These are phyloP conservation scores for Temnothorax nylanderi DNA, from an alignment of 1,140 invertebrate genomes.

Conservation along the genomic window DNA sequence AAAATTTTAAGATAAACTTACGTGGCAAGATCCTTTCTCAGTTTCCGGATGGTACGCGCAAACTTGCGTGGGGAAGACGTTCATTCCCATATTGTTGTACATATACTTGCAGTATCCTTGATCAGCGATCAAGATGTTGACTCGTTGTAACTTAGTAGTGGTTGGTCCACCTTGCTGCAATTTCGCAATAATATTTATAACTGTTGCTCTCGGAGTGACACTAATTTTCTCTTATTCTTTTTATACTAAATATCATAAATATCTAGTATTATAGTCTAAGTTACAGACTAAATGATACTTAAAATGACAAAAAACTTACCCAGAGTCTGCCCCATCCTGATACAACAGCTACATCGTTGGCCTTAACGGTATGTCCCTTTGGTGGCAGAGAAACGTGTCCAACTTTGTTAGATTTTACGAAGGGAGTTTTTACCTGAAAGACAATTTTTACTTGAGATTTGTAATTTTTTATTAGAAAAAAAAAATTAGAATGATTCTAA, in stretches of 20 bases:
- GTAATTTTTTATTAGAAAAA: not conserved
- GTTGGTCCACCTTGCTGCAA: constrained; percentile 60
- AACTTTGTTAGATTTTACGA: not conserved
- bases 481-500: not conserved
- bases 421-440: constrained; percentile 59
- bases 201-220: too few relatives aligned
- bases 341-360: constrained; percentile 54
- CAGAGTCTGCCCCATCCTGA: constrained; percentile 71
- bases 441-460: not conserved
- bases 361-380: not conserved
- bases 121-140: constrained; percentile 47
- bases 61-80: constrained; percentile 57
- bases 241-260: not conserved
- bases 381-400: constrained; percentile 44
- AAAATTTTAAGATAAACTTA: constrained; percentile 49
- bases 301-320: constrained; percentile 43
- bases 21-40: constrained; percentile 67
- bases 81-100: not conserved
- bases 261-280: too few relatives aligned
- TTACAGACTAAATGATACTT: not conserved
- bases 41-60: constrained; percentile 61
- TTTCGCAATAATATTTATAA: not conserved
- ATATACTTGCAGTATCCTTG: constrained; percentile 38
- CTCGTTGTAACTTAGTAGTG: constrained; percentile 57
- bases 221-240: not conserved